These are phyloP conservation scores for Strigamia maritima DNA, from an alignment of 2,888 invertebrate genomes.

Conservation along the genomic window DNA sequence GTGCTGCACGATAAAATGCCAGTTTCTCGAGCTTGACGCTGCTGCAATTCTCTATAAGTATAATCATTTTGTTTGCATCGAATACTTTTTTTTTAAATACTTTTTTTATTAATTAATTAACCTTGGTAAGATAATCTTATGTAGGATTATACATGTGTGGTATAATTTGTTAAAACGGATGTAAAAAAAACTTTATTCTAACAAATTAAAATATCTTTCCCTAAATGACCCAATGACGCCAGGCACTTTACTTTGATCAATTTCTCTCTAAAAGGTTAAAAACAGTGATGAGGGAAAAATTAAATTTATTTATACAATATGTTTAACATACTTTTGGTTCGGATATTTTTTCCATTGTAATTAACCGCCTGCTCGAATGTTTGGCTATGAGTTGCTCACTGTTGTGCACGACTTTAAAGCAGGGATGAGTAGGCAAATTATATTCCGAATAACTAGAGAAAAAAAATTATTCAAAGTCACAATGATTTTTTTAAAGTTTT, in stretches of 20 bases:
- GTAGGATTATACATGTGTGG: not conserved
- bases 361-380: constrained; percentile 73
- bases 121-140: not conserved
- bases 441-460: constrained; percentile 60
- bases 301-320: not conserved
- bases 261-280: not conserved
- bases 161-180: not conserved
- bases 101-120: too few species aligned
- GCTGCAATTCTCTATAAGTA: constrained; percentile 69
- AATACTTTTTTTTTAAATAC: too few species aligned
- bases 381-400: constrained; percentile 84
- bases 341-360: constrained; percentile 76
- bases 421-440: constrained; percentile 75
- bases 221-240: not conserved
- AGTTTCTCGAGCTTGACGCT: constrained; percentile 90
- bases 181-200: constrained; percentile 1
- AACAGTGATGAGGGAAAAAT: not conserved
- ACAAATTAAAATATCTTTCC: not conserved
- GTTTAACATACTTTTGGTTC: constrained; percentile 54
- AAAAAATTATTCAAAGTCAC: constrained; percentile 36
- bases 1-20: too few species aligned
- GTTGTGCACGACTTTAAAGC: constrained; percentile 72
- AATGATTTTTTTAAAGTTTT: not conserved
- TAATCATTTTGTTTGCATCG: not conserved
- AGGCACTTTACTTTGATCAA: not conserved